These are phyloP conservation scores for Mantis religiosa DNA, from an alignment of 2,888 invertebrate genomes.

Conservation along the genomic window DNA sequence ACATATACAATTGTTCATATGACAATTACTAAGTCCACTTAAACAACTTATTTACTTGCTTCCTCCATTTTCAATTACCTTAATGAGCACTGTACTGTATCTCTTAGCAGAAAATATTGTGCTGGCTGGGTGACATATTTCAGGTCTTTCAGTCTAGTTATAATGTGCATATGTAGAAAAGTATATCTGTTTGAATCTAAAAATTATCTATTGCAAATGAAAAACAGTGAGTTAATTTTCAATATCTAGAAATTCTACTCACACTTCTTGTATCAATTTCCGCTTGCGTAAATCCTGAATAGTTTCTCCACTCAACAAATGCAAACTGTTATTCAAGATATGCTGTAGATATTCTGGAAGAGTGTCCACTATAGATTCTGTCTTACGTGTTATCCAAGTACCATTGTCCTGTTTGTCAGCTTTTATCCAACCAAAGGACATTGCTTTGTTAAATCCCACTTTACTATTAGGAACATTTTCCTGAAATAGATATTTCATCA, in stretches of 20 bases:
- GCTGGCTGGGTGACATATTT: no score
- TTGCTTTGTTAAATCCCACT: constrained; percentile 88
- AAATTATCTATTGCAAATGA: neutral
- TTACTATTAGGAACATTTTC: constrained; percentile 78
- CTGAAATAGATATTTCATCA: neutral
- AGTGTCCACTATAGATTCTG: constrained; percentile 63
- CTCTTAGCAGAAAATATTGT: no score
- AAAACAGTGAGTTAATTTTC: neutral
- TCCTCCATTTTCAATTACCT: no score
- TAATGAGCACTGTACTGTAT: no score
- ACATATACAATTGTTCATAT: no score
- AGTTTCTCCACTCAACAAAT: constrained; percentile 61
- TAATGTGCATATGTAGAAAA: no score
- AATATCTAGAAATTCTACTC: neutral
- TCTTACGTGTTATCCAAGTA: constrained; percentile 70
- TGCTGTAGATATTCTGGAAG: constrained; percentile 68
- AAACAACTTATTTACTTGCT: no score
- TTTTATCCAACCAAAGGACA: constrained; percentile 87
- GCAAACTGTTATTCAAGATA: constrained; percentile 56
- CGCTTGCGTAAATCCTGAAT: constrained; percentile 90
- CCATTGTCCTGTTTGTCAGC: constrained; percentile 74
- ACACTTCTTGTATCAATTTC: constrained; percentile 82
- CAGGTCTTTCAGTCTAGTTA: no score
- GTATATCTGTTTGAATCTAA: no score
- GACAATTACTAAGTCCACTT: no score